Conservation (phyloP, 2,113 vertebrate genomes). For the Petrocephalus microphthalmus region DNA sequence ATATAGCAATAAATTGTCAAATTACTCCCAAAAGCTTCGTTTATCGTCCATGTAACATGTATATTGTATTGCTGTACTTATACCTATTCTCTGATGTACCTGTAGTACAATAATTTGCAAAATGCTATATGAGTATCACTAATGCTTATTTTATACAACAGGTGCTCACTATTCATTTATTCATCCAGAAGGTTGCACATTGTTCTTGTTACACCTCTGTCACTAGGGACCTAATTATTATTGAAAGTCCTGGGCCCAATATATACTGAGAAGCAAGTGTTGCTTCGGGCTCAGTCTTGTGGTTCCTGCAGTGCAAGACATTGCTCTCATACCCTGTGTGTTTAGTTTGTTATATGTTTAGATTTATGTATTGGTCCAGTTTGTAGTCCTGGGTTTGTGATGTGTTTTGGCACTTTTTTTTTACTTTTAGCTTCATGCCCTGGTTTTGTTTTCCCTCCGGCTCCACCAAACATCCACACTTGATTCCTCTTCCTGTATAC, state of each 20-base stretch:
- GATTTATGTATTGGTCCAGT: not conserved
- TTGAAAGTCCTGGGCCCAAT: not conserved
- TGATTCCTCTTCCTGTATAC: not conserved
- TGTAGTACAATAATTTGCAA: not conserved
- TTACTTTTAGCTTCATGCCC: not conserved
- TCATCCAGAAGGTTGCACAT: not conserved
- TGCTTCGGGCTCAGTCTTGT: not conserved
- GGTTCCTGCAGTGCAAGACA: not conserved
- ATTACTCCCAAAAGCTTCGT: not conserved
- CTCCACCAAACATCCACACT: not conserved
- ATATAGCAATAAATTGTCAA: too few species aligned
- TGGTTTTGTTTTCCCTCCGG: not conserved
- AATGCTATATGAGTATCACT: not conserved
- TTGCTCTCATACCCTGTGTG: not conserved
- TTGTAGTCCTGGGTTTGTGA: not conserved
- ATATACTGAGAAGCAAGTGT: not conserved
- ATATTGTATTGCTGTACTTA: not conserved
- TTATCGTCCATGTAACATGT: not conserved
- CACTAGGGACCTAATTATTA: not conserved
- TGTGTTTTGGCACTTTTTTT: not conserved
- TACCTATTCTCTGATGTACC: not conserved
- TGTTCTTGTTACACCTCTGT: not conserved
- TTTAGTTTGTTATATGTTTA: not conserved
- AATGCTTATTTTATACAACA: not conserved
- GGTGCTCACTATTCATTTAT: not conserved